phyloP scores from a whole-genome alignment of 2,113 vertebrate genomes.

The Phylloscopus trochilus region DNA sequence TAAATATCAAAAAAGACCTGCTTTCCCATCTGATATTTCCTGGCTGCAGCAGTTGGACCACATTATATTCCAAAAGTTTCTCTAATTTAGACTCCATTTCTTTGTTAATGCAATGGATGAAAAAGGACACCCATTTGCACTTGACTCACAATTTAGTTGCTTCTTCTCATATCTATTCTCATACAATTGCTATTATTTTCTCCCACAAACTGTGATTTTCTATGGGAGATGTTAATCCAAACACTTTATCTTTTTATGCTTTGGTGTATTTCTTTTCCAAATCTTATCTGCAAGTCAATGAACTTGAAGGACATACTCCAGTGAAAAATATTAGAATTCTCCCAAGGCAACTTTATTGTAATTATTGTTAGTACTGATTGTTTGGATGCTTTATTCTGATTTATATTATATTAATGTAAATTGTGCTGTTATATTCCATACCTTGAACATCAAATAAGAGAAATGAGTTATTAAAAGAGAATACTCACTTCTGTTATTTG shows the following conservation, averaged over 20 bases:
- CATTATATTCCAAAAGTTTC: neutral
- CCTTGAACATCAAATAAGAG: neutral
- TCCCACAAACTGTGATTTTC: neutral
- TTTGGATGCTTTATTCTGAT: neutral
- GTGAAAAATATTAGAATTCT: neutral
- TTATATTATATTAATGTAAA: neutral
- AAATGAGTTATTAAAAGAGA: neutral
- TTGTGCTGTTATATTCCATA: neutral
- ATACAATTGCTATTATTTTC: neutral
- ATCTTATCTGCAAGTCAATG: neutral
- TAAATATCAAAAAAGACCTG: neutral
- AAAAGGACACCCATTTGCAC: neutral
- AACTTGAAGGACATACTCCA: neutral
- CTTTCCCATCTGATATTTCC: neutral
- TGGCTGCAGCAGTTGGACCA: neutral
- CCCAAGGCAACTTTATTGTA: neutral
- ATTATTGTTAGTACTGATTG: neutral
- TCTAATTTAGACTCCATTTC: neutral
- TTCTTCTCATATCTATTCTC: neutral
- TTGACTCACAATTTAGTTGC: neutral
- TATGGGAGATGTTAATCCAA: neutral
- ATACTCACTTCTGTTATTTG: neutral
- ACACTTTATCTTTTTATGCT: neutral
- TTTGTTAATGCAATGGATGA: neutral
- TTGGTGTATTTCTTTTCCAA: neutral